These are phyloP conservation scores for Tachystola acroxantha DNA, from an alignment of 2,888 invertebrate genomes.

Conservation along the genomic window DNA sequence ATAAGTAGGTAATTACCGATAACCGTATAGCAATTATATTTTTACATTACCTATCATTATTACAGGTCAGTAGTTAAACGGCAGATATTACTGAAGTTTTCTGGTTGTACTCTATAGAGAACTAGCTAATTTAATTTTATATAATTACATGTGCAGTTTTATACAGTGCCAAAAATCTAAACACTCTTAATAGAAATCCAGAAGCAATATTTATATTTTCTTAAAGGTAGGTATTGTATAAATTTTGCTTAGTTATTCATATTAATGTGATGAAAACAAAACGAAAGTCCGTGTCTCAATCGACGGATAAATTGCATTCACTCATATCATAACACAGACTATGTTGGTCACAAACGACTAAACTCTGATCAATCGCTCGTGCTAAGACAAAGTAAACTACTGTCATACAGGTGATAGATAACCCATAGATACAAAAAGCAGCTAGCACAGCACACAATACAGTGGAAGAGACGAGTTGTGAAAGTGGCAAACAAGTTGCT, in stretches of 20 bases:
- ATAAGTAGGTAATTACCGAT: too few relatives aligned
- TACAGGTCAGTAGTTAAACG: neutral
- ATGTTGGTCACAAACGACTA: conserved; percentile 29
- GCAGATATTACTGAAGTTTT: neutral
- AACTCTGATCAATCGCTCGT: conserved; percentile 48
- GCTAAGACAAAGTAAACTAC: conserved; percentile 64
- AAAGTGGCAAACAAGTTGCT: conserved; percentile 73
- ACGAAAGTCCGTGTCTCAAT: conserved; percentile 3
- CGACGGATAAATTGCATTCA: conserved; percentile 20
- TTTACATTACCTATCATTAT: neutral
- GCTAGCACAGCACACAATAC: conserved; percentile 77
- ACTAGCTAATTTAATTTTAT: too few relatives aligned
- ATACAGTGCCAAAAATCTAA: conserved; percentile 62
- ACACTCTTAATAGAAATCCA: conserved; percentile 36
- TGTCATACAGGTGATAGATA: conserved; percentile 71
- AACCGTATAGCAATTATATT: too few relatives aligned
- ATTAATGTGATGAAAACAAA: conserved; percentile 8
- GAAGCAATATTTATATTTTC: conserved; percentile 28
- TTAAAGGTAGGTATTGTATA: neutral
- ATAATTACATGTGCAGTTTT: conserved; percentile 68
- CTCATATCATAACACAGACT: conserved; percentile 22
- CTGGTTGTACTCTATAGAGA: too few relatives aligned
- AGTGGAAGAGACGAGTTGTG: conserved; percentile 76
- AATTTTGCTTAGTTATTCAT: conserved; percentile 3
- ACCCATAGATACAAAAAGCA: conserved; percentile 77